phyloP scores from a whole-genome alignment of 2,113 vertebrate species.

The Trogon melanurus region DNA sequence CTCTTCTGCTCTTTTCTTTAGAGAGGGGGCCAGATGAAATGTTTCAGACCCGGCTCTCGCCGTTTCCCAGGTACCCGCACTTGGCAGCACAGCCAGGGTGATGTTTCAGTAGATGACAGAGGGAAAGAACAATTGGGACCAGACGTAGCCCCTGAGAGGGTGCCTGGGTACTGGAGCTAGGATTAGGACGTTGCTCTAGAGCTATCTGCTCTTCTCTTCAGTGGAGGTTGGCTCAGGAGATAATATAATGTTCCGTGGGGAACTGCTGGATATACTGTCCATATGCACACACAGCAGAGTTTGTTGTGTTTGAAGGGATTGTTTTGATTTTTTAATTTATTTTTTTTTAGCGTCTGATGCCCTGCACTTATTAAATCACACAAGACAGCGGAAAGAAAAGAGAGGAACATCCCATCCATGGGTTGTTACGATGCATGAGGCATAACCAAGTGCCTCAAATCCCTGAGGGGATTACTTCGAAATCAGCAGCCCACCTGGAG shows the following conservation, averaged over 20 bases:
- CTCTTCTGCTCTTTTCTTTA: not conserved
- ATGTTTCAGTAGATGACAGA: not conserved
- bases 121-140: not conserved
- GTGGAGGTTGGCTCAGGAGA: not conserved
- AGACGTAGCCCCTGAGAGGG: not conserved
- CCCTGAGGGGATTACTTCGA: constrained; percentile 61
- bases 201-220: not conserved
- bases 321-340: not conserved
- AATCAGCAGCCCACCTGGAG: constrained; percentile 69
- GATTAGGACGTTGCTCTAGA: not conserved
- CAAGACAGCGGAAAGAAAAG: constrained; percentile 4
- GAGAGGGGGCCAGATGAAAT: not conserved
- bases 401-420: constrained; percentile 57
- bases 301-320: constrained; percentile 19
- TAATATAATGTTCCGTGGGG: not conserved
- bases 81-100: not conserved
- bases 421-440: constrained; percentile 62
- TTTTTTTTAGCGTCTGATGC: constrained; percentile 5
- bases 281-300: not conserved
- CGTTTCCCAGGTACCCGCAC: not conserved
- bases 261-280: not conserved
- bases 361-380: constrained; percentile 51
- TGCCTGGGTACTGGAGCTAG: not conserved
- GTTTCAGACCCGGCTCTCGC: not conserved
- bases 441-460: constrained; percentile 66